Evolutionary conservation across 2,888 invertebrate genomes (phyloP), one percentile per base, ranked within the genome.

Genomic region (Apomyelois bistriatella): DNA sequence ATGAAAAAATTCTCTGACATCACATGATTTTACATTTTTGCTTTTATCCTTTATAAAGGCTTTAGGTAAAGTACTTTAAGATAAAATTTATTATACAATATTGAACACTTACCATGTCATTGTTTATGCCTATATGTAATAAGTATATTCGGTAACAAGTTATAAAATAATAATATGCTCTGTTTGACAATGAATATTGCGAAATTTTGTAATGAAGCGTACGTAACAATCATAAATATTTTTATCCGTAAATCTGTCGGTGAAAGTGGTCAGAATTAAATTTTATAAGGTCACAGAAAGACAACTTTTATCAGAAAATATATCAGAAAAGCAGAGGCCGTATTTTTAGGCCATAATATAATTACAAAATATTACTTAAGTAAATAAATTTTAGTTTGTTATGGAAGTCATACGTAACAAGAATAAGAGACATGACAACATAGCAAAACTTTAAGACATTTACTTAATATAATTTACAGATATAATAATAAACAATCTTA

Each of bases 381-480:
- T 67, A 65, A 60, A 58, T 54, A 38, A n/a, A 48, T 48, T 28
- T 6, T 37, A 40, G 40, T 41, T 30, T 13, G 49, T 30, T 40
- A 47, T 41, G 32, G 10, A 32, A 32, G 5, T 32, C 10, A 4
- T 17, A 16, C 13, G 37, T 49, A 48, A 49, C 28, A 38, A 38
- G 28, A 12, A 48, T 48, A 28, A 48, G n/a, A 37, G n/a, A n/a
- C n/a, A 48, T 38, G 30, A 22, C 38, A 38, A 22, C 13, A 35
- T 68, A 61, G 56, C 55, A 66, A 70, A 71, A 64, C 59, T 65
- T 64, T 56, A 57, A 58, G 47, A 47, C 52, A 41, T 56, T 59
- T 57, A 63, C 58, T 59, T 68, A 70, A 75, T 74, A 74, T 74
- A 74, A 74, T 71, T 74, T 66, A 72, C 66, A 66, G 68, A 68